A percentile compares a stretch with the other conserved stretches of the same genome.
phyloP scores from a whole-genome alignment of 1,140 invertebrate species.

The Vanessa tameamea region DNA sequence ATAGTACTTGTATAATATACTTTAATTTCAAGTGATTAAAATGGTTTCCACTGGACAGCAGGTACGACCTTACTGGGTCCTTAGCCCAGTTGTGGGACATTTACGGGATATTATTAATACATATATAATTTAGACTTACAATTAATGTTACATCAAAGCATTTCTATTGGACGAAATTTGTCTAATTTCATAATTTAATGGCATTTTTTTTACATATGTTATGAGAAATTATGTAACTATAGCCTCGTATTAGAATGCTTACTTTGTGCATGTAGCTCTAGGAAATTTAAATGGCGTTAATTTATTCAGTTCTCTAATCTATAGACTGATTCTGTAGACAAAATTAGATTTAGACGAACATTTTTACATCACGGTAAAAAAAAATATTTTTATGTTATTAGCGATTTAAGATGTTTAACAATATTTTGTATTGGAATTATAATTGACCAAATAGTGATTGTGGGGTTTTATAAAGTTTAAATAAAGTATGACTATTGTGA shows the following conservation, averaged over 20 bases:
- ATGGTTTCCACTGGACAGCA: too few species aligned
- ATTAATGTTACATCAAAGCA: too few species aligned
- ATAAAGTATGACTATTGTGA: neutral
- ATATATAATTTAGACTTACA: too few species aligned
- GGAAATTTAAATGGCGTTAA: slow-evolving; percentile 7
- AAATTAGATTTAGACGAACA: slow-evolving; percentile 30
- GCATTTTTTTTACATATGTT: neutral
- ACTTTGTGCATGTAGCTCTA: slow-evolving; percentile 29
- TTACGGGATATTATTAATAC: too few species aligned
- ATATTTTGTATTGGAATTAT: slow-evolving; percentile 16
- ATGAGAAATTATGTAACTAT: slow-evolving; percentile 21
- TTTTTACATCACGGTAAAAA: slow-evolving; percentile 34
- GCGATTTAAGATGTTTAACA: slow-evolving; percentile 5
- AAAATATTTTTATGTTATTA: slow-evolving; percentile 30
- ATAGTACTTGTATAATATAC: too few species aligned
- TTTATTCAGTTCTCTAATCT: slow-evolving; percentile 38
- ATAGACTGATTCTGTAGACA: slow-evolving; percentile 41
- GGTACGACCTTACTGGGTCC: too few species aligned
- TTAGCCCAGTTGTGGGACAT: too few species aligned
- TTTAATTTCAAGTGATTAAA: too few species aligned
- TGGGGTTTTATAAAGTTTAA: slow-evolving; percentile 24
- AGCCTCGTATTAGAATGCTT: slow-evolving; percentile 16
- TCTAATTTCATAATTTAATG: too few species aligned
- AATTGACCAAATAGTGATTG: slow-evolving; percentile 16
- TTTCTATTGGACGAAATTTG: too few species aligned